Evolutionary conservation across 2,113 vertebrate species (phyloP).

Genomic region (Stigmatopora nigra): DNA sequence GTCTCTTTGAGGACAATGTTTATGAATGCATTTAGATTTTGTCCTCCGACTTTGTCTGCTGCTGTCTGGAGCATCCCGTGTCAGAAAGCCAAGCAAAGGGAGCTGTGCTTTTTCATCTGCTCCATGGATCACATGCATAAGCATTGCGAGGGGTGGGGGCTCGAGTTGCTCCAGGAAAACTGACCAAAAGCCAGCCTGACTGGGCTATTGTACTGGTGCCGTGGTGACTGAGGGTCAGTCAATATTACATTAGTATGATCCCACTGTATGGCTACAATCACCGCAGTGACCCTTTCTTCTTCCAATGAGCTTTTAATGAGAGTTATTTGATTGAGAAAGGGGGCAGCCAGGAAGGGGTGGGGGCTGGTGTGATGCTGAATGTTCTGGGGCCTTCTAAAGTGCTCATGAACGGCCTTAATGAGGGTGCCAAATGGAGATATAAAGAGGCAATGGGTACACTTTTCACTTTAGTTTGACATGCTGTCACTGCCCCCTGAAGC

Average conservation of each 20-base stretch:
- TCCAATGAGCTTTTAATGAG: slow-evolving; percentile 43
- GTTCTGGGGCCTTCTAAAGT: slow-evolving; percentile 61
- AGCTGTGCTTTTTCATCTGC: slow-evolving; percentile 25
- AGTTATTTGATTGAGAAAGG: slow-evolving; percentile 63
- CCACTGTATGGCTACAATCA: slow-evolving; percentile 25
- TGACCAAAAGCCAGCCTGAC: slow-evolving; percentile 37
- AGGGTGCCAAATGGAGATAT: slow-evolving; percentile 72
- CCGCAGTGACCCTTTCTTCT: slow-evolving; percentile 15
- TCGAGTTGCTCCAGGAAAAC: slow-evolving; percentile 15
- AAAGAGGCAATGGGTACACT: slow-evolving; percentile 73
- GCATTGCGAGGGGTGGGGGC: slow-evolving; percentile 13
- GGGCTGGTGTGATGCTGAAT: slow-evolving; percentile 62
- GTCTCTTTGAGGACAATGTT: slow-evolving; percentile 45
- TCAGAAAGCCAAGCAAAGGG: slow-evolving; percentile 17
- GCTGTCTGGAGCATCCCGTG: slow-evolving; percentile 22
- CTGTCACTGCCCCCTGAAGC: slow-evolving; percentile 63
- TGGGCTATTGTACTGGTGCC: slow-evolving; percentile 51
- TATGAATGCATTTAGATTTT: slow-evolving; percentile 56
- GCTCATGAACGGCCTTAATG: slow-evolving; percentile 68
- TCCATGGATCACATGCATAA: slow-evolving; percentile 19
- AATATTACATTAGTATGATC: slow-evolving; percentile 60
- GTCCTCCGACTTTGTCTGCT: slow-evolving; percentile 41
- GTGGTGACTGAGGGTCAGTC: slow-evolving; percentile 49
- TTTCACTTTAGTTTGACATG: slow-evolving; percentile 70
- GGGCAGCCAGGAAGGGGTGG: slow-evolving; percentile 46